Evolutionary conservation across 92 coral and sea anemone species (phyloP).

Genomic region (Epizoanthus rinbou): DNA sequence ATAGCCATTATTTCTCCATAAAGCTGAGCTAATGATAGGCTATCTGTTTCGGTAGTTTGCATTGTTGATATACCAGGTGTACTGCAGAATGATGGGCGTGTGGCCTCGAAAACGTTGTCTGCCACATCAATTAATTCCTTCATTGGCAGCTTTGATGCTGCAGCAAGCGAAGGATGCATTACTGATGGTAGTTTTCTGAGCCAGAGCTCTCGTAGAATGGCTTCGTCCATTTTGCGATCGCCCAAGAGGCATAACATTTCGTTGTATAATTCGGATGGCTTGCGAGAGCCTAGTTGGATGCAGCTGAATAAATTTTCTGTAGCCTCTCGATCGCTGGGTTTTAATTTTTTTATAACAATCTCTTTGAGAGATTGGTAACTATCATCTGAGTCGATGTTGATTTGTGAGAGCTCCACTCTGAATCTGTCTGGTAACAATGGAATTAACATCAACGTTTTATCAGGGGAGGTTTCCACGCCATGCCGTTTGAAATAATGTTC

Average conservation of each 20-base stretch:
- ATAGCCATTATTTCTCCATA: not conserved
- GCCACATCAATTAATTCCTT: not conserved
- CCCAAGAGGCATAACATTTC: slow-evolving; percentile 21
- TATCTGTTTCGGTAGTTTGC: too few relatives aligned
- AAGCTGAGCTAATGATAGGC: too few relatives aligned
- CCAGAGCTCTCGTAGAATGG: slow-evolving; percentile 19
- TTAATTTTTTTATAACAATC: not conserved
- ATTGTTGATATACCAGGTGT: too few relatives aligned
- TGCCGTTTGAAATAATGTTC: not conserved
- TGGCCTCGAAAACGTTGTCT: not conserved
- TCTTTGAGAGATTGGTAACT: too few relatives aligned
- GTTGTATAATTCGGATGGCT: slow-evolving; percentile 7
- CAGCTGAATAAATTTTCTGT: not conserved
- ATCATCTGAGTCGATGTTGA: too few relatives aligned
- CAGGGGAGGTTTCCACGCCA: not conserved
- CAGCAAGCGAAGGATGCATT: slow-evolving; percentile 1
- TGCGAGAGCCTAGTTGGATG: slow-evolving; percentile 19
- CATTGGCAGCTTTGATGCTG: not conserved
- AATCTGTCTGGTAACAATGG: not conserved
- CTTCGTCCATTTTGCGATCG: not conserved
- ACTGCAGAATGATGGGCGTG: too few relatives aligned
- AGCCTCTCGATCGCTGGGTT: not conserved
- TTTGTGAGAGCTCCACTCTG: not conserved
- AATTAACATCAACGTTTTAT: not conserved
- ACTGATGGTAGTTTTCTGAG: not conserved